Evolutionary conservation across 2,888 invertebrate genomes (phyloP), one percentile per base, ranked within the genome.

Genomic region (Leptopilina drosophilae): DNA sequence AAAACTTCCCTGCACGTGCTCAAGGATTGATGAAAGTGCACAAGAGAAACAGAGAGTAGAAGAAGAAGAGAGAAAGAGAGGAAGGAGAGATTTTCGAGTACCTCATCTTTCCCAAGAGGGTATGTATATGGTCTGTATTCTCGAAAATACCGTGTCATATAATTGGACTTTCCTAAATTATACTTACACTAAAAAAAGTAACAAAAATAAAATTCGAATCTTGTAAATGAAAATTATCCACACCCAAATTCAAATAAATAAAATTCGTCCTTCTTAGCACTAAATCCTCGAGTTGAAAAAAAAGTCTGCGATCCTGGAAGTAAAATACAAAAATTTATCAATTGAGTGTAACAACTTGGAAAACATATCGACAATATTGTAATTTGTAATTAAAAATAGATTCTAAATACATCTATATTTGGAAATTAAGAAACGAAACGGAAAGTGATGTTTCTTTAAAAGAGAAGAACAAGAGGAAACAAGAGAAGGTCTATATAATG

Each of bases 401-500:
- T 20, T 20, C 20, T 8, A 42, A 1, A 42, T 1, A 42, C 8
- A 49, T 9, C 9, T 9, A 49, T 11, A 49, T 49, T 49, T 49
- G 12, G 4, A 49, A 49, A 49, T 46, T 46, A 9, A 46, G 9
- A 46, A 46, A 46, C 33, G 46, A 11, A 49, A 11, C 12, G 9
- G 59, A 59, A 59, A 59, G 12, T 9, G 8, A 15, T 3, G 15
- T 59, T n/a, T 59, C 15, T 6, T 59, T 59, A 15, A 53, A 53
- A 53, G 53, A 53, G 53, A 69, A 69, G 53, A 14, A 69, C 26
- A 69, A 56, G 14, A 26, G 26, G 53, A 78, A 81, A 78, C 78
- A 64, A 20, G 64, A 64, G 33, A 77, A 53, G 15, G 64, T 33
- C 53, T 64, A 49, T 76, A 64, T 83, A 82, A 11, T 79, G 81